Percentiles rank a stretch among this genome's conserved stretches.
phyloP scores from a whole-genome alignment of 2,888 invertebrate species.

The Nemoura dubitans region DNA sequence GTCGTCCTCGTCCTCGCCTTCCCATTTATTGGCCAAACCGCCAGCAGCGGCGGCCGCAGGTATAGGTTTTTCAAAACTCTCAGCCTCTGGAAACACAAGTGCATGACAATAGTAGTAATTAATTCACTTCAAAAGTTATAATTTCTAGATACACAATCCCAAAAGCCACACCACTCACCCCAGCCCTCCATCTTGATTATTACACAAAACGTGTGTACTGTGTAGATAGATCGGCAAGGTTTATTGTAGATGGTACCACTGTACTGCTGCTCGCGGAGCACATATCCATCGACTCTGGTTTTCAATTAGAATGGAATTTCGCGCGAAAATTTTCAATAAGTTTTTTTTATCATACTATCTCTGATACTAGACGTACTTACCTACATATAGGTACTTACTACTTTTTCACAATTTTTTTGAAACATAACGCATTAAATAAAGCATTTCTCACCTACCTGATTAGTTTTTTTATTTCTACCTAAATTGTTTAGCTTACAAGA shows the following conservation, averaged over 20 bases:
- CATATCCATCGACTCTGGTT: background rate
- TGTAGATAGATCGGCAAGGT: too few relatives aligned
- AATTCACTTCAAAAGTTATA: background rate
- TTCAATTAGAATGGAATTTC: background rate
- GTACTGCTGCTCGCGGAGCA: background rate
- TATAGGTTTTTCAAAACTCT: constrained; percentile 74
- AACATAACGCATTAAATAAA: too few relatives aligned
- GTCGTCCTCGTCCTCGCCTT: constrained; percentile 88
- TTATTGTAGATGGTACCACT: background rate
- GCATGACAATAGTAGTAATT: background rate
- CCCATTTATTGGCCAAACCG: constrained; percentile 76
- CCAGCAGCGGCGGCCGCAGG: constrained; percentile 65
- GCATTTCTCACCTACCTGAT: too few relatives aligned
- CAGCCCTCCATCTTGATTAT: background rate
- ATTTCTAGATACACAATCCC: background rate
- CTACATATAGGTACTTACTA: too few relatives aligned
- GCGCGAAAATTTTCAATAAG: background rate
- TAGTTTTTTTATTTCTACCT: too few relatives aligned
- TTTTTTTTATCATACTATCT: too few relatives aligned
- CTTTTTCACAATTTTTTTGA: too few relatives aligned
- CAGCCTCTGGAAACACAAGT: constrained; percentile 64
- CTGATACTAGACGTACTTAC: too few relatives aligned
- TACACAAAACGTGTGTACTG: background rate
- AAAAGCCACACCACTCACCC: constrained; percentile 7
- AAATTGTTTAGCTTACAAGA: background rate